These are phyloP conservation scores for Lypha dubia DNA, from an alignment of 2,888 invertebrate species.

Conservation along the genomic window DNA sequence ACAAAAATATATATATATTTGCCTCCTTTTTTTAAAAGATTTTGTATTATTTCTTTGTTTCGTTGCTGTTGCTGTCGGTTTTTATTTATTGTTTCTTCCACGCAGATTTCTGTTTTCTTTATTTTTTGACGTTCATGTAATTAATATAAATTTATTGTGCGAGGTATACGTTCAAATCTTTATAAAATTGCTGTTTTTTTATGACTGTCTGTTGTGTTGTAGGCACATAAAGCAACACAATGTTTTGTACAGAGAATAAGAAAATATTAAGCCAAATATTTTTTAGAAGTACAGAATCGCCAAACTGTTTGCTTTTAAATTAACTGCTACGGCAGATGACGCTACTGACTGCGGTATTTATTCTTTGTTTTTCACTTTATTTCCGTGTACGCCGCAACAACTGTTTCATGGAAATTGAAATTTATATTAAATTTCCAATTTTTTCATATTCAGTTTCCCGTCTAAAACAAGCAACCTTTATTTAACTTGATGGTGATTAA, in stretches of 20 bases:
- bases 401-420: slow-evolving; percentile 40
- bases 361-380: slow-evolving; percentile 1
- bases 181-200: slow-evolving; percentile 14
- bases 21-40: neutral
- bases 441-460: slow-evolving; percentile 1
- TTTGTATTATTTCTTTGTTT: neutral
- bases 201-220: neutral
- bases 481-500: slow-evolving; percentile 28
- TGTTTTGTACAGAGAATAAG: slow-evolving; percentile 11
- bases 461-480: neutral
- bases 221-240: neutral
- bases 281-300: neutral
- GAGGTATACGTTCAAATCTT: slow-evolving; percentile 49
- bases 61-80: slow-evolving; percentile 38
- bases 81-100: slow-evolving; percentile 21
- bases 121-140: slow-evolving; percentile 17
- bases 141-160: slow-evolving; percentile 66
- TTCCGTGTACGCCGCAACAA: neutral
- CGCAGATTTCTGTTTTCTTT: neutral
- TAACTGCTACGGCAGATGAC: neutral
- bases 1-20: neutral
- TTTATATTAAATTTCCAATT: slow-evolving; percentile 18
- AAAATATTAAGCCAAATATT: slow-evolving; percentile 20
- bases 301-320: neutral
- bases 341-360: neutral